phyloP scores from a whole-genome alignment of 2,113 vertebrate genomes.

The Pterophyllum scalare region DNA sequence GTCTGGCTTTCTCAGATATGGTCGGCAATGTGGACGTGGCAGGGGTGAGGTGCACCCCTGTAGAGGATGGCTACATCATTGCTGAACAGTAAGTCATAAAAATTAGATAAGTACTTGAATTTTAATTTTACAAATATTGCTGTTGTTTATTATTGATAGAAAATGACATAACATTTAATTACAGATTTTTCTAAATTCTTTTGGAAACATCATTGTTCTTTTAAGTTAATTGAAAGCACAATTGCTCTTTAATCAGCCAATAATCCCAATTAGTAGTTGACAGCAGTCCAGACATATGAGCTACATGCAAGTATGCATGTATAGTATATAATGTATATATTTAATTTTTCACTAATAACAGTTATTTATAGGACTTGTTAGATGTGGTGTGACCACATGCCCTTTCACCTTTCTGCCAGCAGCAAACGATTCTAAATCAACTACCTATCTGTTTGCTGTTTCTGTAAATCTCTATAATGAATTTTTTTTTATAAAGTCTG shows the following conservation, averaged over 20 bases:
- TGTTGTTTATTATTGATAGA: not conserved
- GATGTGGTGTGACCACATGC: not conserved
- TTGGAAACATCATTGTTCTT: not conserved
- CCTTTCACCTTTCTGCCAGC: not conserved
- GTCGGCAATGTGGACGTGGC: constrained; percentile 93
- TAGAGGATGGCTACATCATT: constrained; percentile 91
- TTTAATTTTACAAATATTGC: not conserved
- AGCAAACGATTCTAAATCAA: not conserved
- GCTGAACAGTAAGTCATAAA: constrained; percentile 92
- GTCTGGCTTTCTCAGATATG: constrained; percentile 94
- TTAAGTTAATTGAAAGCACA: not conserved
- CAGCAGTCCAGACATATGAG: not conserved
- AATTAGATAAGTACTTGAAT: not conserved
- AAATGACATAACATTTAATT: not conserved
- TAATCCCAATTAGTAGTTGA: not conserved
- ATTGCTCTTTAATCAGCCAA: fast-evolving
- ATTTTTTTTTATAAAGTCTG: too few relatives aligned
- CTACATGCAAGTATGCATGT: not conserved
- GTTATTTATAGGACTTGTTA: not conserved
- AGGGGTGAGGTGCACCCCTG: constrained; percentile 89
- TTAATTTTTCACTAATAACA: not conserved
- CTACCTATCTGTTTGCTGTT: not conserved
- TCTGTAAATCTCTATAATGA: not conserved
- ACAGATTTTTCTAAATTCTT: not conserved
- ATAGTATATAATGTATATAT: too few relatives aligned